Base-by-base conservation (phyloP, 2,888 invertebrate species). In the Chrysomela aeneicollis region DNA sequence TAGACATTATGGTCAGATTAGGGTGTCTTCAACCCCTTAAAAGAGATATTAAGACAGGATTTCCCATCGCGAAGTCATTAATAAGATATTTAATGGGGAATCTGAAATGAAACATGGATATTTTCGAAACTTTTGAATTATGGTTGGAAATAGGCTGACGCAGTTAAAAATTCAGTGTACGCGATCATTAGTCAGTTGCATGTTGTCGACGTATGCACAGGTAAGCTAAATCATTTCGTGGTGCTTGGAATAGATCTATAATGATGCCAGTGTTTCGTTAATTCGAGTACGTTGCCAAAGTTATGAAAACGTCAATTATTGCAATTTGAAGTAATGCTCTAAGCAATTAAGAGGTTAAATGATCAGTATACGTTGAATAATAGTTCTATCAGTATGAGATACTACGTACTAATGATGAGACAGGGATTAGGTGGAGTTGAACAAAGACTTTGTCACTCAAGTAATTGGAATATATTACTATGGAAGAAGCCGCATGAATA, bases 351-450 rank as follows among this genome's bases (percentile, higher is more conserved):
- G 42, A 42, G 42, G 15, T 42, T 42, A 42, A 42, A 42, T 42
- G 42, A 42, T 52, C 32, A 52, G 26, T 52, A 2, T 9, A 22
- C 32, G 32, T 52, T 30, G 18, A 53, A 53, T 53, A 19, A 35
- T 8, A 53, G 69, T 63, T 68, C 67, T 66, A 67, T 64, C 65
- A 64, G 55, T 37, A 42, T 12, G 12, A 42, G 42, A 42, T 1
- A 42, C 2, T 3, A 42, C 15, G 15, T 42, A 42, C 42, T 42
- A 42, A 42, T 42, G 42, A 15, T 12, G 42, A 42, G 12, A 12
- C n/a, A 15, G 42, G n/a, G 42, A 42, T 42, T 15, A 42, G n/a
- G 42, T 2, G 42, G 9, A 35, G 9, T 35, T 35, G 12, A 35
- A 35, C 9, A 35, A 35, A 35, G 35, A 35, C 35, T 3, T 35